Evolutionary conservation across 2,797 vertebrate genomes (phyloP).

Genomic region (Bothrops alternatus): DNA sequence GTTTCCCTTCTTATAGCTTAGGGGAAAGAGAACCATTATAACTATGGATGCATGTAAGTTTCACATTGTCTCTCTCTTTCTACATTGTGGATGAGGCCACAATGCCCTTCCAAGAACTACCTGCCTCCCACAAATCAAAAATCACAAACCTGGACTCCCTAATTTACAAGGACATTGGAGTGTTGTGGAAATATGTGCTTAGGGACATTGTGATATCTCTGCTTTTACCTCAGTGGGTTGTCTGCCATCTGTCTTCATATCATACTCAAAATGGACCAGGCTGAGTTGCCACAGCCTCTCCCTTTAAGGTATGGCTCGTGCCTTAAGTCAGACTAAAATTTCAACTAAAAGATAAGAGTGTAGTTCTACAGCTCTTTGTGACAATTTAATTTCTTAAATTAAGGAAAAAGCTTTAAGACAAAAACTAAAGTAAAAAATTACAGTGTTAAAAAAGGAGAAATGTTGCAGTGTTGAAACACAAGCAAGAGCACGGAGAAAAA

Average conservation of each 20-base stretch:
- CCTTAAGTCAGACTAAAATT: background rate
- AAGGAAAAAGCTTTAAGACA: background rate
- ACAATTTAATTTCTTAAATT: background rate
- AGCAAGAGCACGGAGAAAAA: background rate
- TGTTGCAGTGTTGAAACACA: background rate
- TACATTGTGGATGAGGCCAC: background rate
- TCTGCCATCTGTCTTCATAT: conserved; percentile 8
- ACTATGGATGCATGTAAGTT: background rate
- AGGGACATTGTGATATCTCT: background rate
- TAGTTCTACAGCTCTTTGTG: background rate
- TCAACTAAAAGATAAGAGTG: background rate
- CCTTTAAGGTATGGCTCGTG: background rate
- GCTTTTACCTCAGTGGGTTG: conserved; percentile 1
- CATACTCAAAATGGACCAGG: background rate
- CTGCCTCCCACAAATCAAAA: background rate
- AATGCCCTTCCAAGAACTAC: background rate
- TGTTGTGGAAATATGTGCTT: background rate
- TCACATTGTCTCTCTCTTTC: background rate
- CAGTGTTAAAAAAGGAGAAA: background rate
- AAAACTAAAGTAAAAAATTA: background rate
- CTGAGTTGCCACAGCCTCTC: background rate
- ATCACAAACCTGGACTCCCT: background rate
- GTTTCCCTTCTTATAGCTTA: background rate
- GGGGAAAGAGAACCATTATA: background rate
- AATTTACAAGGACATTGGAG: background rate